Evolutionary conservation across 1,140 invertebrate species (phyloP), one percentile per base, ranked within the genome.

Genomic region (Rhyacophila brunnea): DNA sequence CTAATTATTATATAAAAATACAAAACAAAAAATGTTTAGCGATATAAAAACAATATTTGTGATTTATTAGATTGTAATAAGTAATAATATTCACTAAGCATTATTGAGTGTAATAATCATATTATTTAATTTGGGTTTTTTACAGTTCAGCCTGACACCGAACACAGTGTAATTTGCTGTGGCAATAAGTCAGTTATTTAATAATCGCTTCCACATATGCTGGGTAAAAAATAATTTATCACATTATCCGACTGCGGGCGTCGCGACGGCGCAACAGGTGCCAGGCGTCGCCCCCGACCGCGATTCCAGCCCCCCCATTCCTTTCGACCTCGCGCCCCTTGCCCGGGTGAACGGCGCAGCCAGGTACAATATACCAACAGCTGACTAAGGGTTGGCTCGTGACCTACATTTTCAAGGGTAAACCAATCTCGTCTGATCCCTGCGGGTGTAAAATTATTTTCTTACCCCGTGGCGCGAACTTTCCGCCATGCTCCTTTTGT

Each of bases 181-280:
- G n/a, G n/a, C n/a, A n/a, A n/a, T n/a, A n/a, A n/a, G n/a, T n/a
- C n/a, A n/a, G n/a, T n/a, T n/a, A n/a, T n/a, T n/a, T n/a, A n/a
- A n/a, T n/a, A n/a, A 42, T 42, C 3, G 11, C 40, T 28, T 28
- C 13, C 40, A 3, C 17, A 42, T 11, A 42, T 42, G 17, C 4
- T 42, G 4, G 6, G 40, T n/a, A n/a, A 18, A 14, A 42, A 3
- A 13, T 42, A 42, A 18, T 3, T 18, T 14, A 5, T 18, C 17
- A 42, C 11, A 42, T 18, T 42, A 42, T 3, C 13, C 11, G 38
- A 13, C 13, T n/a, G 48, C 19, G 19, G n/a, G 38, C 38, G 40
- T 38, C 40, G 52, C 52, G 40, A 54, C 52, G 52, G 18, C 36
- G 52, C 52, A 54, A 54, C 52, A 54, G 52, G 52, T 54, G 52